These are phyloP conservation scores for Ophiothrix spiculata DNA, from an alignment of 35 echinoderm and acorn worm genomes.

Conservation along the genomic window DNA sequence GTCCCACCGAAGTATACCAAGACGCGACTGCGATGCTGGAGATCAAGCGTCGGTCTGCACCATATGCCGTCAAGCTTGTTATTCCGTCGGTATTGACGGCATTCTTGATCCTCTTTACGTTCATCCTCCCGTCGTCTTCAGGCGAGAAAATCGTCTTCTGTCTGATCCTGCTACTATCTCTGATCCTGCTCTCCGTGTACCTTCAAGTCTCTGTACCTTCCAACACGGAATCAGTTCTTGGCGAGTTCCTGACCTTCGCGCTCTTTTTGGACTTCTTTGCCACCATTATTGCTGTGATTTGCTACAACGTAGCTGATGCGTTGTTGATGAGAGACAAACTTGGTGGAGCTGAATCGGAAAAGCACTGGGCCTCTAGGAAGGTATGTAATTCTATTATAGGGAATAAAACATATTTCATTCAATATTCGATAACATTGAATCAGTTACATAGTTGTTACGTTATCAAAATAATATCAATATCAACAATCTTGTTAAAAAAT, in stretches of 20 bases:
- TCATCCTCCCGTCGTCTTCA: background rate
- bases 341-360: background rate
- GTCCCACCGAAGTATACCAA: background rate
- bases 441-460: no score
- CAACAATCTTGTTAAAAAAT: no score
- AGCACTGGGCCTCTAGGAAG: background rate
- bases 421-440: no score
- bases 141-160: slow-evolving; percentile 3
- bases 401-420: no score
- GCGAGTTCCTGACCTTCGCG: background rate
- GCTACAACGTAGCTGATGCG: background rate
- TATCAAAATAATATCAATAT: no score
- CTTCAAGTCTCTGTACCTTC: background rate
- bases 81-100: background rate
- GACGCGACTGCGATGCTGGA: background rate
- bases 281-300: background rate
- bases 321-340: slow-evolving; percentile 2
- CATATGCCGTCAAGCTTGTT: background rate
- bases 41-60: background rate
- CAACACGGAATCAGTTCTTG: background rate
- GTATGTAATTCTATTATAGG: no score
- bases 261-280: slow-evolving; percentile 1
- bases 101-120: background rate
- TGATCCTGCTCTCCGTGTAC: background rate
- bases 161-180: background rate